A percentile compares a stretch with the other conserved stretches of the same genome.
These are phyloP conservation scores for Nothocercus julius DNA, from an alignment of 2,113 vertebrate species.

Conservation along the genomic window DNA sequence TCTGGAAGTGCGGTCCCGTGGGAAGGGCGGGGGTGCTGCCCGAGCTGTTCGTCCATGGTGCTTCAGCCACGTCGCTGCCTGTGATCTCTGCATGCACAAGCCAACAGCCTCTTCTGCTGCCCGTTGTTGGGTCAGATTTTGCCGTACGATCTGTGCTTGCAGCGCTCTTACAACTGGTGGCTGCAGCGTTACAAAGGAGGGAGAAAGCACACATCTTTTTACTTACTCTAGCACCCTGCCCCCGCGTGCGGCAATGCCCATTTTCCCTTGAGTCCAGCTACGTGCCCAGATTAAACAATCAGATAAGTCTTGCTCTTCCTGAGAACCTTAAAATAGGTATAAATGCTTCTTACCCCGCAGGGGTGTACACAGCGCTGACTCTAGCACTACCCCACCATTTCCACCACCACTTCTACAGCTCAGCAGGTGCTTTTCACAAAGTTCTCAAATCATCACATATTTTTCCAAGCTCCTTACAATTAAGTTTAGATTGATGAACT, in stretches of 20 bases:
- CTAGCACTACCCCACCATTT: neutral
- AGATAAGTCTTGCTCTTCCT: neutral
- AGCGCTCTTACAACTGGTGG: neutral
- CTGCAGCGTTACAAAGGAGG: neutral
- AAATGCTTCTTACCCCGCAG: fast-evolving
- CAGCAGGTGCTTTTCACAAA: neutral
- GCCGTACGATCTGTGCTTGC: fast-evolving
- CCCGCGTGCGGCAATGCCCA: neutral
- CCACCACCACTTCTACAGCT: neutral
- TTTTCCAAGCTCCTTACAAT: neutral
- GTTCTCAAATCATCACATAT: neutral
- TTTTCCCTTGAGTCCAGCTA: neutral
- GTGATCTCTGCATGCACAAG: neutral
- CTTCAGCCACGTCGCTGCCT: neutral
- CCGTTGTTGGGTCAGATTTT: neutral
- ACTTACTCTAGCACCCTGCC: neutral
- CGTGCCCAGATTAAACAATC: neutral
- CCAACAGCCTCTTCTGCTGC: neutral
- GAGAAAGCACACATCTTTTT: neutral
- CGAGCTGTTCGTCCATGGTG: neutral
- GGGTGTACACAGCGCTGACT: neutral
- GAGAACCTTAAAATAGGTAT: neutral
- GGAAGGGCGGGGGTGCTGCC: neutral
- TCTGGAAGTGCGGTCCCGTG: neutral
- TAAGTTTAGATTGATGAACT: neutral